Base-by-base conservation (phyloP, 1,140 invertebrate genomes). In the Harlomillsia oculata region DNA sequence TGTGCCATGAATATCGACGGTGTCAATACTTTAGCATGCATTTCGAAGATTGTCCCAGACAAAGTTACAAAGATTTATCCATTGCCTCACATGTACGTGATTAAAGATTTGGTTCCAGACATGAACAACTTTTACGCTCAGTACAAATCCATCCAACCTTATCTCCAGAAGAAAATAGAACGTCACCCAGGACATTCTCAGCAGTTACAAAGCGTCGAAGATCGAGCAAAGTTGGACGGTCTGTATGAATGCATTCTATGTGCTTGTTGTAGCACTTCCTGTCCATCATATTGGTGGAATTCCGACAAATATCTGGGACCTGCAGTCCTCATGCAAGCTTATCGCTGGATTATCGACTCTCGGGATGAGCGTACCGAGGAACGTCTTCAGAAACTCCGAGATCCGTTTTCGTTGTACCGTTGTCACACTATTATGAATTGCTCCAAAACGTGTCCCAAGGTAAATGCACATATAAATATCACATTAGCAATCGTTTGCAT, bases 401-500 rank as follows among this genome's bases (percentile, higher is more conserved):
- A 97, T 75, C 85, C 88, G n/a, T 98, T 87, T 74, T 91, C 87
- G 21, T 84, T 97, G 0, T 99, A 88, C 71, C 80, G 91, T 63
- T 99, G 96, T 72, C 95, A 98, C 70, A 97, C 94, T 8, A 99
- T 99, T 71, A 94, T 97, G 87, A 98, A 98, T 71, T 98, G 95
- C 73, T 95, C 93, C 1, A 82, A 84, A 66, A 93, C 91, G 32
- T 98, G 95, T 74, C 95, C 95, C 2, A 98, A 98, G 77, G 85
- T 88, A 70, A 56, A 65, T 55, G 34, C 28, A 28, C 29, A n/a
- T 8, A 13, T 21, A 11, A 52, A 50, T 32, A 34, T n/a, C 37
- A 55, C 37, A 30, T 26, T n/a, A 34, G 16, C 32, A 23, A 32
- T 8, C 9, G 6, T 30, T 41, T 28, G 21, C 48, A 20, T 11